phyloP scores from a whole-genome alignment of 2,113 vertebrate species.

The Verasper variegatus region DNA sequence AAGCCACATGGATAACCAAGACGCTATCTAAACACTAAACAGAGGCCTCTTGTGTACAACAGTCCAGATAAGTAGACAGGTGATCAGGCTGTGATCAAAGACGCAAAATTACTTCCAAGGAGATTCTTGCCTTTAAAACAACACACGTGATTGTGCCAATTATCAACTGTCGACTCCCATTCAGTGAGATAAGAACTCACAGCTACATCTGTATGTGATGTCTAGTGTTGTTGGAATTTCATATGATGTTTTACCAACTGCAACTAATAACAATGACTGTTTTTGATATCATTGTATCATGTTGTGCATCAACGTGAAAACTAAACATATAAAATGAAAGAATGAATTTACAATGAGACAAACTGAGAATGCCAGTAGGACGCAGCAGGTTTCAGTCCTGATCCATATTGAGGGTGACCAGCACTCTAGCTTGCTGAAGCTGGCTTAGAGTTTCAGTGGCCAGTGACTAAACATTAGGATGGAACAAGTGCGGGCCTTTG shows the following conservation, averaged over 20 bases:
- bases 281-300: no score
- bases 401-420: slow-evolving; percentile 39
- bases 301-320: no score
- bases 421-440: not conserved
- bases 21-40: slow-evolving; percentile 64
- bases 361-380: not conserved
- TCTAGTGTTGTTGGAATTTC: slow-evolving; percentile 12
- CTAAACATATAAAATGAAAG: no score
- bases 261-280: not conserved
- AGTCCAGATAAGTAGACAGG: slow-evolving; percentile 68
- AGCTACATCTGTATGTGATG: slow-evolving; percentile 8
- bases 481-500: slow-evolving; percentile 31
- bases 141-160: slow-evolving; percentile 62
- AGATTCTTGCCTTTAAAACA: slow-evolving; percentile 62
- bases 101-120: slow-evolving; percentile 37
- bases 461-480: slow-evolving; percentile 14
- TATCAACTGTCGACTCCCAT: slow-evolving; percentile 41
- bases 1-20: slow-evolving; percentile 36
- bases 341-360: no score
- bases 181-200: slow-evolving; percentile 39
- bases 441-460: slow-evolving; percentile 26
- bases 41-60: slow-evolving; percentile 48
- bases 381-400: slow-evolving; percentile 24
- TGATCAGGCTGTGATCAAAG: slow-evolving; percentile 71
- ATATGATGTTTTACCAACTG: not conserved